Evolutionary conservation across 2,113 vertebrate species (phyloP).

Genomic region (Spizaetus ornatus): DNA sequence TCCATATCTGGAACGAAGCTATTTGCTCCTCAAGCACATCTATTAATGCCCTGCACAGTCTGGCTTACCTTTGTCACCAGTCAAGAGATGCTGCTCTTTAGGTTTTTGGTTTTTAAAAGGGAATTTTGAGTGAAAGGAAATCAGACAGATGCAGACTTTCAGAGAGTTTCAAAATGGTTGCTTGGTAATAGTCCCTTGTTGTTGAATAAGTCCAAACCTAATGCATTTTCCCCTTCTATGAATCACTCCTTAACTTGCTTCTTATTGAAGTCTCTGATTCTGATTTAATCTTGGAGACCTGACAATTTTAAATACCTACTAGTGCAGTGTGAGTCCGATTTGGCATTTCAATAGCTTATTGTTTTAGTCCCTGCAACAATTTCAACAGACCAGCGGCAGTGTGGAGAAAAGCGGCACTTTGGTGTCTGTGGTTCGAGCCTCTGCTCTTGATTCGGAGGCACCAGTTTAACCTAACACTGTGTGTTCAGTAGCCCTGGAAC

Average conservation of each 20-base stretch:
- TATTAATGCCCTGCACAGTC: not conserved
- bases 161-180: constrained; percentile 5
- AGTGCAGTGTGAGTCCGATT: not conserved
- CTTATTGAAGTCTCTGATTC: not conserved
- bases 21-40: not conserved
- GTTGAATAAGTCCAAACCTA: not conserved
- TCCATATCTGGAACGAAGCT: rapidly evolving
- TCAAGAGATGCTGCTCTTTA: not conserved
- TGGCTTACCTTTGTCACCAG: not conserved
- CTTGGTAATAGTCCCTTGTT: not conserved
- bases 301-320: not conserved
- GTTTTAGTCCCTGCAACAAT: not conserved
- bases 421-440: not conserved
- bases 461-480: not conserved
- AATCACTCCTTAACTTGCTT: not conserved
- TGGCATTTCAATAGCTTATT: not conserved
- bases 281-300: not conserved
- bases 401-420: not conserved
- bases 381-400: not conserved
- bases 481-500: not conserved
- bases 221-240: not conserved
- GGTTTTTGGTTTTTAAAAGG: not conserved
- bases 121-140: not conserved
- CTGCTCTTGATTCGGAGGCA: not conserved
- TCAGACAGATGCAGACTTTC: not conserved